phyloP scores from a whole-genome alignment of 2,797 vertebrate species.

The Distichodus sexfasciatus region DNA sequence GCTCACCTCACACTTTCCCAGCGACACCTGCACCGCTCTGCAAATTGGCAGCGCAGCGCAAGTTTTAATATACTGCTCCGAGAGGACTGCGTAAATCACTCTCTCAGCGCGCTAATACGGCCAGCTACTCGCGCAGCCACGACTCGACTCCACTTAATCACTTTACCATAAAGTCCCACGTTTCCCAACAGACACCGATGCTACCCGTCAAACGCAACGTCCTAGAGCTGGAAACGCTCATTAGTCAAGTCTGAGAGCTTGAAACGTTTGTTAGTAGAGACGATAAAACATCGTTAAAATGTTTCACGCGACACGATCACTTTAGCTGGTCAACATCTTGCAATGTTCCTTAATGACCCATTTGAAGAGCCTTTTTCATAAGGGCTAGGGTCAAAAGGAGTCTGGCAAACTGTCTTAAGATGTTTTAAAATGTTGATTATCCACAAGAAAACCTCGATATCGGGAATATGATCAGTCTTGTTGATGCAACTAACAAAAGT shows the following conservation, averaged over 20 bases:
- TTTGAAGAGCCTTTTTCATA: too few species aligned
- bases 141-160: slow-evolving; percentile 50
- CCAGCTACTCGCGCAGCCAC: slow-evolving; percentile 38
- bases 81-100: slow-evolving; percentile 71
- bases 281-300: too few species aligned
- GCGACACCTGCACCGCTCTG: slow-evolving; percentile 70
- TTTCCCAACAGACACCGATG: slow-evolving; percentile 24
- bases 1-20: slow-evolving; percentile 66
- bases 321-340: too few species aligned
- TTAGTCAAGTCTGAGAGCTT: neutral
- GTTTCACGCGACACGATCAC: too few species aligned
- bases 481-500: too few species aligned
- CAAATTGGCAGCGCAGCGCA: slow-evolving; percentile 67
- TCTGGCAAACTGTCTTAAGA: too few species aligned
- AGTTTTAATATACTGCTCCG: slow-evolving; percentile 69
- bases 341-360: too few species aligned
- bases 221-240: neutral
- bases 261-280: too few species aligned
- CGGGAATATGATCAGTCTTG: too few species aligned
- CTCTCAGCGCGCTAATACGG: slow-evolving; percentile 54
- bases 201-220: neutral
- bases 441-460: too few species aligned
- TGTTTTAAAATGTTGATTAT: too few species aligned
- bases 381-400: too few species aligned
- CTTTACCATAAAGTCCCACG: slow-evolving; percentile 37